Evolutionary conservation across 2,113 vertebrate species (phyloP), one percentile per base, ranked within the genome.

Genomic region (Sturnira hondurensis): DNA sequence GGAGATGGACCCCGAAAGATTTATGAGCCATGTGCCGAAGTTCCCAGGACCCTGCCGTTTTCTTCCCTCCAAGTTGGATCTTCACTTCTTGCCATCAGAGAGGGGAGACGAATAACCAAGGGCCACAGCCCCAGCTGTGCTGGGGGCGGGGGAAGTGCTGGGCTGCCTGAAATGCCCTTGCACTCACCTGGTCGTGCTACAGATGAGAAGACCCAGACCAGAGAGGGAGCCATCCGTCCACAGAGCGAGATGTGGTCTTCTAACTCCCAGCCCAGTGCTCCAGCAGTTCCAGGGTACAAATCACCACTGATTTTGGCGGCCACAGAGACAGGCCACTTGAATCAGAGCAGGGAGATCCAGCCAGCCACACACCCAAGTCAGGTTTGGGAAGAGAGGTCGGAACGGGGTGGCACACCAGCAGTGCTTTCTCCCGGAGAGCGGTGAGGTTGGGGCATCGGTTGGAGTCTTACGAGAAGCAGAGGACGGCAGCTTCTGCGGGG

Each of bases 331-430:
- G n/a, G 36, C 61, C 41, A 26, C 41, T 80, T 31, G n/a, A 41
- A 41, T 28, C n/a, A 52, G n/a, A 22, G 10, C 47, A 12, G 14
- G 2, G 38, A 54, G 16, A 61, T 10, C 33, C 4, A 2, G n/a
- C 7, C 1, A 26, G 74, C 26, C 15, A 2, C 19, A 9, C 47
- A 83, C 12, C 13, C n/a, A 13, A 19, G 19, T 26, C 4, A 4
- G 26, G 3, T 0, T 1, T 1, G 0, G 20, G 4, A 8, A 1
- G 11, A 86, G 63, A 45, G 43, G 33, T 15, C 1, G 3, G 7
- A 41, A 26, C 9, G 7, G 7, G 19, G 63, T 1, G 0, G 0
- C 56, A 6, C 4, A 6, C 10, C 2, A 1, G 28, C 36, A 16
- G 70, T n/a, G 41, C 20, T 13, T 78, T 73, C 58, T 54, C 38